Percentiles rank a stretch among this genome's conserved stretches.
phyloP scores from a whole-genome alignment of 1,140 invertebrate genomes.

The Bombus fervidus region DNA sequence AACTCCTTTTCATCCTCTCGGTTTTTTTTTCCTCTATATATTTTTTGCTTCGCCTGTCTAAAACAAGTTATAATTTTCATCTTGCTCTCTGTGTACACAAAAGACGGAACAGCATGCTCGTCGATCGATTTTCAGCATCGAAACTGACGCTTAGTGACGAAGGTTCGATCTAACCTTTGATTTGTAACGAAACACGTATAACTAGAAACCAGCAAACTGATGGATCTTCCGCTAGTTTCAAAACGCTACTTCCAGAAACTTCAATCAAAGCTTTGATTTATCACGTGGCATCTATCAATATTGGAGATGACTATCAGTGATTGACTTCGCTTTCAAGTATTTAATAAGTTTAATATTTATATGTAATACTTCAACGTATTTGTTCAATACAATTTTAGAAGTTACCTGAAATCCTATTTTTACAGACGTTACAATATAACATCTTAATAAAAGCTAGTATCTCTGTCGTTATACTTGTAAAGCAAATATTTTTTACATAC shows the following conservation, averaged over 20 bases:
- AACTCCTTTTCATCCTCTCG: no score
- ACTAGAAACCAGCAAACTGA: background rate
- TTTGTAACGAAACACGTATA: background rate
- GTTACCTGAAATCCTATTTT: no score
- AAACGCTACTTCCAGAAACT: background rate
- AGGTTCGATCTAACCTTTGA: background rate
- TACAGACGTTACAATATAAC: no score
- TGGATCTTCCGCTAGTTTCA: background rate
- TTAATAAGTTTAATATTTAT: no score
- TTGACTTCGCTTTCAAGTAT: no score
- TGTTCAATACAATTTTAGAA: no score
- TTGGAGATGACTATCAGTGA: background rate
- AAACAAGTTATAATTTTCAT: slow-evolving; percentile 55
- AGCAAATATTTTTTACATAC: no score
- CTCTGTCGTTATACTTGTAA: no score
- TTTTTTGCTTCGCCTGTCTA: slow-evolving; percentile 29
- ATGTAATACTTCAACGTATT: no score
- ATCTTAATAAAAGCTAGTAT: no score
- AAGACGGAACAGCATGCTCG: background rate
- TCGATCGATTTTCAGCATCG: slow-evolving; percentile 12
- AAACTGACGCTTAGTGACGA: background rate
- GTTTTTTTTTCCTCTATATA: slow-evolving; percentile 8
- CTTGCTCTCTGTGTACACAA: background rate
- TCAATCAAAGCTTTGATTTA: background rate
- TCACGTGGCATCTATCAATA: background rate